These are phyloP conservation scores for Rhabdomys dilectus DNA, from an alignment of 2,113 vertebrate species.

Conservation along the genomic window DNA sequence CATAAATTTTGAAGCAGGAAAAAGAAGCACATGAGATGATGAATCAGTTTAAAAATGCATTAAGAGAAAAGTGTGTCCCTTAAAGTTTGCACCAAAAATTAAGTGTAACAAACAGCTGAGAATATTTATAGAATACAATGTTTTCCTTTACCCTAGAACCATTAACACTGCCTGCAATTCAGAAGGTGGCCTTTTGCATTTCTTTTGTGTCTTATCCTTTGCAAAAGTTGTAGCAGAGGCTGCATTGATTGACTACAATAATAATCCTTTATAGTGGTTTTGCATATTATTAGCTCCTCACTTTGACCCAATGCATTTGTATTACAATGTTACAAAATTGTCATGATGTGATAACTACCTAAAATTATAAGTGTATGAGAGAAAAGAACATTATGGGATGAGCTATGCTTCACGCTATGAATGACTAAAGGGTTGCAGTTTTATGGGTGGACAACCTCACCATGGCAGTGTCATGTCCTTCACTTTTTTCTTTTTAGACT, in stretches of 20 bases:
- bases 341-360: background rate
- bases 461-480: background rate
- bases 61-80: slow-evolving; percentile 6
- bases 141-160: background rate
- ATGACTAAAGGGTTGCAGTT: background rate
- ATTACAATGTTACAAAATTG: background rate
- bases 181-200: background rate
- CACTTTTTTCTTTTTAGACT: slow-evolving; percentile 18
- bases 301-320: slow-evolving; percentile 28
- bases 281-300: background rate
- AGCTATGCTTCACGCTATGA: background rate
- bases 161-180: slow-evolving; percentile 2
- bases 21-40: slow-evolving; percentile 17
- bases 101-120: slow-evolving; percentile 22
- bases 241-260: background rate
- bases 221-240: background rate
- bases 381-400: slow-evolving; percentile 1
- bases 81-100: background rate
- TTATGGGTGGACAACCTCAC: background rate
- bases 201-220: background rate
- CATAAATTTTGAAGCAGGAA: slow-evolving; percentile 31
- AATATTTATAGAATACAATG: background rate
- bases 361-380: background rate
- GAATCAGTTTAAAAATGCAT: slow-evolving; percentile 32
- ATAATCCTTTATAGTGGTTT: slow-evolving; percentile 14